A percentile compares a stretch with the other conserved stretches of the same genome.
These are phyloP conservation scores for Labia minor DNA, from an alignment of 2,888 invertebrate genomes.

Conservation along the genomic window DNA sequence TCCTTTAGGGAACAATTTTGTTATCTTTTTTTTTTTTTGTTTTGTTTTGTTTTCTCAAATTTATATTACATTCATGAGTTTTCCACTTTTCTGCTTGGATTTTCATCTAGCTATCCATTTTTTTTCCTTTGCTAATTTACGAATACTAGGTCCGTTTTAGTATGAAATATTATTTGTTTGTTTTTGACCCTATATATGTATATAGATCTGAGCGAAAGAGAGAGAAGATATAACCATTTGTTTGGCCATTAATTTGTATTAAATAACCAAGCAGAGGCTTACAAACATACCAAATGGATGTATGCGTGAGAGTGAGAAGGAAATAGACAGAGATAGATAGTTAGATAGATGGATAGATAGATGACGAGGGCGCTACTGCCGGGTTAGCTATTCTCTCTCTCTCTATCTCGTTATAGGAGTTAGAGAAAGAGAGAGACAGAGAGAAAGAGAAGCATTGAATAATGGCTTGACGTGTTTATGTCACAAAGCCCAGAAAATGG, in stretches of 20 bases:
- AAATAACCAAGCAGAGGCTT: constrained; percentile 3
- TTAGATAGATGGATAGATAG: neutral
- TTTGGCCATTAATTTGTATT: constrained; percentile 13
- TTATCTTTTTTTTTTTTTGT: no score
- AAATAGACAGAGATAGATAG: neutral
- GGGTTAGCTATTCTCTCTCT: neutral
- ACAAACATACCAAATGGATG: neutral
- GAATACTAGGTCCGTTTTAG: neutral
- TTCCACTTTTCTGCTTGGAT: no score
- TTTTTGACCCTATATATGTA: neutral
- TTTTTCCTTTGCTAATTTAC: neutral
- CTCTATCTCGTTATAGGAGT: neutral
- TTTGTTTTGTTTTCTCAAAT: no score
- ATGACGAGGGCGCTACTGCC: neutral
- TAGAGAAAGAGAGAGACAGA: neutral
- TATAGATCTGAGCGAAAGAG: neutral
- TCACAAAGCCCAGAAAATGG: neutral
- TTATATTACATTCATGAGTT: no score
- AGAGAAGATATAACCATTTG: neutral
- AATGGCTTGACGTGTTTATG: constrained; percentile 8
- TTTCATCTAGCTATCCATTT: neutral
- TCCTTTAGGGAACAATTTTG: no score
- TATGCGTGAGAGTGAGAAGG: neutral
- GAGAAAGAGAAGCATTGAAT: neutral
- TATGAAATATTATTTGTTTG: constrained; percentile 13